phyloP scores from a whole-genome alignment of 2,888 invertebrate species.

The Morpho achilles region DNA sequence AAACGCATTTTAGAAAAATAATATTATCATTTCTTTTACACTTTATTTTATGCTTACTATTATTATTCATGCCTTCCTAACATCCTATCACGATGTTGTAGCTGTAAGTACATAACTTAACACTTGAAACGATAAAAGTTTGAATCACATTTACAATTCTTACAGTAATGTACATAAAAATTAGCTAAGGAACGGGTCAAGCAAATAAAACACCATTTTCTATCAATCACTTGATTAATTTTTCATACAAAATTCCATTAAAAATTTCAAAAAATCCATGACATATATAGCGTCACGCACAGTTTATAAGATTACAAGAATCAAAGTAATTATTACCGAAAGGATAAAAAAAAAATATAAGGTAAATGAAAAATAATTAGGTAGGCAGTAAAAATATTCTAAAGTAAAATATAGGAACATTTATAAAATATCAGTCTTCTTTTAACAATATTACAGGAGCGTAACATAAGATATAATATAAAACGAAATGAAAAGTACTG shows the following conservation, averaged over 20 bases:
- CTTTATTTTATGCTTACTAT: too few species aligned
- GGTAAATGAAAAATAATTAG: conserved; percentile 59
- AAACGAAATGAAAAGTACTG: conserved; percentile 55
- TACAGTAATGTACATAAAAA: too few species aligned
- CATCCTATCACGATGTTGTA: too few species aligned
- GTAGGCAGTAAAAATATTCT: conserved; percentile 73
- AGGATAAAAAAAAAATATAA: conserved; percentile 52
- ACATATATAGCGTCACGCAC: conserved; percentile 77
- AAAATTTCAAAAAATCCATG: conserved; percentile 76
- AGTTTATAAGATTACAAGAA: conserved; percentile 73
- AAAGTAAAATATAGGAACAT: conserved; percentile 79
- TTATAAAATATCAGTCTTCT: conserved; percentile 74
- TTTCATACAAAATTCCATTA: conserved; percentile 77
- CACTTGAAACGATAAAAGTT: too few species aligned
- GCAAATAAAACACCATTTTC: conserved; percentile 56
- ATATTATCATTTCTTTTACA: too few species aligned
- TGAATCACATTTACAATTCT: too few species aligned
- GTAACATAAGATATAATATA: conserved; percentile 58
- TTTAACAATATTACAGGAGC: conserved; percentile 69
- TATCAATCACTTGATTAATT: conserved; percentile 77
- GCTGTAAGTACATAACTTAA: too few species aligned
- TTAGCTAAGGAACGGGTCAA: conserved; percentile 3
- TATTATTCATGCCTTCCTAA: too few species aligned
- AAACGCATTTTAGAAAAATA: too few species aligned
- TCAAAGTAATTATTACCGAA: conserved; percentile 67